phyloP scores from a whole-genome alignment of 2,113 vertebrate genomes.

The Larimichthys crocea region DNA sequence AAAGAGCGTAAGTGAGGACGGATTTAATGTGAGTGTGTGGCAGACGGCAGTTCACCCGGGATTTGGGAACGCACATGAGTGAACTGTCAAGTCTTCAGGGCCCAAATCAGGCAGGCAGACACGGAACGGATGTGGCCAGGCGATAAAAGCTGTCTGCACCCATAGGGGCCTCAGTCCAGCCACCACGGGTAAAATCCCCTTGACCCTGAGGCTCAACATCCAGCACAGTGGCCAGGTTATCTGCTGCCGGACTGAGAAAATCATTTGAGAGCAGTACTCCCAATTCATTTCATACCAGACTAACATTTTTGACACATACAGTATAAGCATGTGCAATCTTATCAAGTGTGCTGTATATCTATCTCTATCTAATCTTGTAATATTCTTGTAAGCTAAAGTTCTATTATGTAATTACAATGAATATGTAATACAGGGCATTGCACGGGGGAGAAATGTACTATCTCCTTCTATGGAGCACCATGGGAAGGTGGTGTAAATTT shows the following conservation, averaged over 20 bases:
- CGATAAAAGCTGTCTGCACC: conserved; percentile 64
- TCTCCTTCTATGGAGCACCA: conserved; percentile 17
- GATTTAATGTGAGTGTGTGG: conserved; percentile 39
- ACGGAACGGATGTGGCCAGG: conserved; percentile 65
- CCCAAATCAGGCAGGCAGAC: conserved; percentile 63
- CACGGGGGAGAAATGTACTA: conserved; percentile 32
- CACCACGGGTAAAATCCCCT: conserved; percentile 51
- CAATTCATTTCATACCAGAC: background rate
- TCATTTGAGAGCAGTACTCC: conserved; percentile 2
- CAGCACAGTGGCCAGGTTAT: conserved; percentile 28
- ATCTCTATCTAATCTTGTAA: background rate
- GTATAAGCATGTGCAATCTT: background rate
- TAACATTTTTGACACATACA: conserved; percentile 13
- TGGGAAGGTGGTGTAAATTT: conserved; percentile 33
- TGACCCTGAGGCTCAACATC: conserved; percentile 54
- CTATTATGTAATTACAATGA: conserved; percentile 29
- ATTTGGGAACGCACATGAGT: conserved; percentile 70
- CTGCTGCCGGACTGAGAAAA: conserved; percentile 1
- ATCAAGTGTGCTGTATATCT: background rate
- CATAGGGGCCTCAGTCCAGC: conserved; percentile 49
- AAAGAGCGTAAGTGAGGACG: conserved; percentile 39
- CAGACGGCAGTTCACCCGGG: conserved; percentile 61
- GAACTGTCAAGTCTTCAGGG: conserved; percentile 68
- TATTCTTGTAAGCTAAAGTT: conserved; percentile 7
- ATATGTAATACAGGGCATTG: conserved; percentile 19